Evolutionary conservation across 1,140 invertebrate genomes (phyloP).

Genomic region (Apis cerana): DNA sequence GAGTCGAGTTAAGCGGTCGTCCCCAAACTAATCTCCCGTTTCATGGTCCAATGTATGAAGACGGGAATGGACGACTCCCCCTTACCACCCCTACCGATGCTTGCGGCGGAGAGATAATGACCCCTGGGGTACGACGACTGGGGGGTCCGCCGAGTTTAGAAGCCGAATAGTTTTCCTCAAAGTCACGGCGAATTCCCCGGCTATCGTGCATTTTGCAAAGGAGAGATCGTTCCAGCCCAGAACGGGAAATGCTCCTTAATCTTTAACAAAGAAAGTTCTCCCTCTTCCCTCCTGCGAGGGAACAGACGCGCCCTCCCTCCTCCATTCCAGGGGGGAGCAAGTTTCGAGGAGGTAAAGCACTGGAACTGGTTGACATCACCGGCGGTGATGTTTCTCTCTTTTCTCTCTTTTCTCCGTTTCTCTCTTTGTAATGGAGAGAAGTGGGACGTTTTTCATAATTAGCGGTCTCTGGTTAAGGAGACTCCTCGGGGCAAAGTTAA

Average conservation of each 20-base stretch:
- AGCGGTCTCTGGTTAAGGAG: not conserved
- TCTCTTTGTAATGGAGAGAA: no score
- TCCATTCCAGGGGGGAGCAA: not conserved
- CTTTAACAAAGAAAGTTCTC: constrained; percentile 34
- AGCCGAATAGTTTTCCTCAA: constrained; percentile 37
- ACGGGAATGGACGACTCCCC: constrained; percentile 18
- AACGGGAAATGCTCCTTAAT: constrained; percentile 8
- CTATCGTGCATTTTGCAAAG: constrained; percentile 37
- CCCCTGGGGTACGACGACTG: constrained; percentile 20
- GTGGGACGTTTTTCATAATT: constrained; percentile 1
- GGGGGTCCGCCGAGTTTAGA: not conserved
- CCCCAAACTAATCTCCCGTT: constrained; percentile 45
- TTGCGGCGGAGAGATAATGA: constrained; percentile 46
- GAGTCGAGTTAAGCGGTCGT: constrained; percentile 18
- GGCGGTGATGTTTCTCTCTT: not conserved
- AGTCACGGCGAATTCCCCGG: constrained; percentile 37
- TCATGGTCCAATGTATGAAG: constrained; percentile 44
- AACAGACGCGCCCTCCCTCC: constrained; percentile 2
- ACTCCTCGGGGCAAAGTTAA: not conserved
- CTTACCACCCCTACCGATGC: not conserved
- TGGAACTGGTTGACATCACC: constrained; percentile 11
- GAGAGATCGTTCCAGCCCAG: not conserved
- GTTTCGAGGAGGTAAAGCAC: not conserved
- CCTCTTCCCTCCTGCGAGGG: not conserved
- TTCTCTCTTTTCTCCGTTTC: not conserved